phyloP scores from a whole-genome alignment of 2,797 vertebrate species.

The Gallinago solitaria region DNA sequence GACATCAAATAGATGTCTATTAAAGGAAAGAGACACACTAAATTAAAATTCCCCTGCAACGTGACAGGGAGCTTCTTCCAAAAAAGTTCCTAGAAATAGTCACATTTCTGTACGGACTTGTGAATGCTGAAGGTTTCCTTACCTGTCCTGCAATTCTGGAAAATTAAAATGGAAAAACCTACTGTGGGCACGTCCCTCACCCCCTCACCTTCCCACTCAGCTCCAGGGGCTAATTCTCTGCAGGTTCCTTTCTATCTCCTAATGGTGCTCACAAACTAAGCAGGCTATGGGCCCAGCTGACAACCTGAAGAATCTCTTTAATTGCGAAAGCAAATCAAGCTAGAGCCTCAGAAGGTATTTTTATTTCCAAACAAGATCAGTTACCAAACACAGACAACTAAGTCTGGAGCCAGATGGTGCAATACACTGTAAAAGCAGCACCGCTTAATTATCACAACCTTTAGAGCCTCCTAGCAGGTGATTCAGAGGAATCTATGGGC shows the following conservation, averaged over 20 bases:
- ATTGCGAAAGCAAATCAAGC: not conserved
- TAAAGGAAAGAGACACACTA: not conserved
- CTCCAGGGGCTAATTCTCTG: not conserved
- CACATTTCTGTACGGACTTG: not conserved
- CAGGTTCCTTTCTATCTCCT: not conserved
- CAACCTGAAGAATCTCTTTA: not conserved
- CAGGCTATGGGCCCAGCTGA: not conserved
- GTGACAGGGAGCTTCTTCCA: not conserved
- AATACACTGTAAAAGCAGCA: slow-evolving; percentile 39
- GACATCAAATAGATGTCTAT: not conserved
- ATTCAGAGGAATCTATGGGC: not conserved
- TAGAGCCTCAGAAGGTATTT: not conserved
- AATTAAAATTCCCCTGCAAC: not conserved
- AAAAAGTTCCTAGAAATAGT: not conserved
- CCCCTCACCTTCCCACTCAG: not conserved
- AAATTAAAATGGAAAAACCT: not conserved
- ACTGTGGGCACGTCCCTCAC: not conserved
- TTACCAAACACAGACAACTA: slow-evolving; percentile 22
- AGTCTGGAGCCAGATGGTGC: slow-evolving; percentile 37
- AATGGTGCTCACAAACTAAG: not conserved
- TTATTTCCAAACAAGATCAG: slow-evolving; percentile 50
- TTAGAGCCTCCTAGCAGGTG: slow-evolving; percentile 5
- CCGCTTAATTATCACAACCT: slow-evolving; percentile 17
- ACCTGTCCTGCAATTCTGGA: not conserved
- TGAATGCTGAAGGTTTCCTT: not conserved